phyloP scores from a whole-genome alignment of 2,113 vertebrate genomes.

The Campylorhamphus procurvoides region DNA sequence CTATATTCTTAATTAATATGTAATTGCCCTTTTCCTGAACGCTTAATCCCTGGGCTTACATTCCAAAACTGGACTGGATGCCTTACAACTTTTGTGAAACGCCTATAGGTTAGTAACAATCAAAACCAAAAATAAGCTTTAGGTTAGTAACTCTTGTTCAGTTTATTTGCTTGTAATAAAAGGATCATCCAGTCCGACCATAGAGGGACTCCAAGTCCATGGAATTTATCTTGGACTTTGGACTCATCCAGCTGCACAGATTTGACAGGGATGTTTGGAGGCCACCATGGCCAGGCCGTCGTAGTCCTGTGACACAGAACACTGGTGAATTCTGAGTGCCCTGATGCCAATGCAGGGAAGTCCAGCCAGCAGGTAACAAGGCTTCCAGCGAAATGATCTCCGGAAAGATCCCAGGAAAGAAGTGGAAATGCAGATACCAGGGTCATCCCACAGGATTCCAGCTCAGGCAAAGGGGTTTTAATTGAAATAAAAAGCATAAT shows the following conservation, averaged over 20 bases:
- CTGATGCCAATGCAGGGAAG: background rate
- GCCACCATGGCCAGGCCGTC: background rate
- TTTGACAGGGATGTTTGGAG: background rate
- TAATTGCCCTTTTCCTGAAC: no score
- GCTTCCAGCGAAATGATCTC: background rate
- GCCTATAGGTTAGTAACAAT: no score
- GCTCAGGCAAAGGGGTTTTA: background rate
- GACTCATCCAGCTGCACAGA: background rate
- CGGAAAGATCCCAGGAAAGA: background rate
- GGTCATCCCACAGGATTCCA: background rate
- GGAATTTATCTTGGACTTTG: background rate
- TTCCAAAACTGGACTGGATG: no score
- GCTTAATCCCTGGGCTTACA: no score
- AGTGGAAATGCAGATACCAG: background rate
- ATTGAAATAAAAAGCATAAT: background rate
- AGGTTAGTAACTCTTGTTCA: no score
- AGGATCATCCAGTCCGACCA: no score
- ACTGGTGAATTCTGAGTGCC: background rate
- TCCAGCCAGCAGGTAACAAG: fast-evolving
- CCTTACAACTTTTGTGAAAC: no score
- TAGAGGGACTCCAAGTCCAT: background rate
- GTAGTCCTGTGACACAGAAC: background rate
- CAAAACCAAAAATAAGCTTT: no score
- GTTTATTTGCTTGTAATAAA: no score
- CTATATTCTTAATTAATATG: no score